Evolutionary conservation across 2,113 vertebrate species (phyloP).

Genomic region (Tringa solitaria): DNA sequence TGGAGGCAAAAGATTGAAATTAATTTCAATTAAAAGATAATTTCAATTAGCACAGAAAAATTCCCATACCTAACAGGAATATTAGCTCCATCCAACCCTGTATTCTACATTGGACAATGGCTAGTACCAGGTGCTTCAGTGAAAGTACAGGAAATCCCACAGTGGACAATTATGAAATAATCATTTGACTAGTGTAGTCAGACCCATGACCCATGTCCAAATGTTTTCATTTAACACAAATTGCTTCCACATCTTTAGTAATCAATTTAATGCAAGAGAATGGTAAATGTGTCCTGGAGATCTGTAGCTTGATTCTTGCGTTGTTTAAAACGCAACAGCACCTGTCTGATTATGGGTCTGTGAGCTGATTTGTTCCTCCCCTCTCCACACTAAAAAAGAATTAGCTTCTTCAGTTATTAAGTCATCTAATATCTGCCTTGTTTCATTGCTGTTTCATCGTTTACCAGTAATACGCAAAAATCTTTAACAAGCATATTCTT

Average conservation of each 20-base stretch:
- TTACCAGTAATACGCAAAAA: not conserved
- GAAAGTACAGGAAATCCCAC: conserved; percentile 5
- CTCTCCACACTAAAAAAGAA: not conserved
- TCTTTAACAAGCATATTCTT: not conserved
- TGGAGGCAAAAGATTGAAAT: not conserved
- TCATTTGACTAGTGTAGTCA: not conserved
- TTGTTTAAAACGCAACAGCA: conserved; percentile 9
- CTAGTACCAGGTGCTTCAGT: not conserved
- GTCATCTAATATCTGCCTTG: not conserved
- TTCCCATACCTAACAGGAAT: not conserved
- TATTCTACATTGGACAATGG: not conserved
- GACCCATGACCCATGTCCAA: conserved; percentile 39
- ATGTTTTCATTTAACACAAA: conserved; percentile 36
- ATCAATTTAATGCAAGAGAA: conserved; percentile 28
- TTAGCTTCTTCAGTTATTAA: not conserved
- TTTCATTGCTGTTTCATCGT: not conserved
- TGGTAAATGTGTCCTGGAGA: not conserved
- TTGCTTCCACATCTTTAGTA: conserved; percentile 39
- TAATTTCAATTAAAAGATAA: not conserved
- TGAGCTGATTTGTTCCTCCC: not conserved
- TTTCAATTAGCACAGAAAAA: not conserved
- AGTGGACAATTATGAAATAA: conserved; percentile 12
- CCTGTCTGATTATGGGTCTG: not conserved
- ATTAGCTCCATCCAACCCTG: not conserved
- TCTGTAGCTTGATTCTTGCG: not conserved